These are phyloP conservation scores for Drosophila takahashii DNA, from an alignment of 1,140 invertebrate genomes.

Conservation along the genomic window DNA sequence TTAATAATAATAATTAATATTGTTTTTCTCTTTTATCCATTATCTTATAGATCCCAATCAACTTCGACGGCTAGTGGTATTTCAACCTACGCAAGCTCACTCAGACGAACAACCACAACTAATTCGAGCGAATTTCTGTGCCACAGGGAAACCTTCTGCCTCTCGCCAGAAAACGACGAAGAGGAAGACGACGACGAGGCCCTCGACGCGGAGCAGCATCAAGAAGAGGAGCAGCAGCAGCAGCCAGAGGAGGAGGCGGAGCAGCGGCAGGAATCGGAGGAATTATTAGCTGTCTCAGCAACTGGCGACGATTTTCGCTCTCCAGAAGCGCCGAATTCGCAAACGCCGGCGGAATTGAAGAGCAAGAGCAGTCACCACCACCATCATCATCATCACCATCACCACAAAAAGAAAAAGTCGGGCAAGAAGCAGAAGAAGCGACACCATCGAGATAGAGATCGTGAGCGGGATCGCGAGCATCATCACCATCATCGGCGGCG, in stretches of 20 bases:
- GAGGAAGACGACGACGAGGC: constrained; percentile 56
- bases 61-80: constrained; percentile 84
- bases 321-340: constrained; percentile 56
- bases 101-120: constrained; percentile 82
- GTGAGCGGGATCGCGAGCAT: constrained; percentile 57
- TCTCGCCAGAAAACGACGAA: constrained; percentile 76
- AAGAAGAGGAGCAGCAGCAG: constrained; percentile 8
- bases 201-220: constrained; percentile 32
- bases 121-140: constrained; percentile 84
- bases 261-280: constrained; percentile 23
- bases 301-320: constrained; percentile 53
- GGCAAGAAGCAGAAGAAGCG: constrained; percentile 81
- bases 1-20: not conserved
- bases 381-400: constrained; percentile 68
- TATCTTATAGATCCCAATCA: constrained; percentile 81
- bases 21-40: not conserved
- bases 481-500: constrained; percentile 70
- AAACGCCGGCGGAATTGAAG: constrained; percentile 65
- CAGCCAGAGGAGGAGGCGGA: constrained; percentile 1
- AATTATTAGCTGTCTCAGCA: constrained; percentile 43
- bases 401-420: constrained; percentile 81
- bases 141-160: constrained; percentile 84
- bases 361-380: constrained; percentile 57
- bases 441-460: constrained; percentile 53
- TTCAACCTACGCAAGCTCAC: constrained; percentile 83